phyloP scores from a whole-genome alignment of 2,797 vertebrate genomes.

The Cheirogaleus major region DNA sequence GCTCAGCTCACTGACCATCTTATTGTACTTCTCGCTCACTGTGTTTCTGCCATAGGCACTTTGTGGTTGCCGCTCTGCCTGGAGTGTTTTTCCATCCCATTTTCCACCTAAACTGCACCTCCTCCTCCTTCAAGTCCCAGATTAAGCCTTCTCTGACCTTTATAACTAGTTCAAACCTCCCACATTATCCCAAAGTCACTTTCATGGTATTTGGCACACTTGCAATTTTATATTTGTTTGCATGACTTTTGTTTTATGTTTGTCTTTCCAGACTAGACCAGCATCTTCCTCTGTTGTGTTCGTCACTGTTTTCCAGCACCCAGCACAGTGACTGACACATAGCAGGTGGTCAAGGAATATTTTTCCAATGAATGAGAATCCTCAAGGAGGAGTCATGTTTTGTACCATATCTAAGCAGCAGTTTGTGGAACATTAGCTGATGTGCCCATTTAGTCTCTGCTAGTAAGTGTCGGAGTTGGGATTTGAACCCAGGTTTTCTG shows the following conservation, averaged over 20 bases:
- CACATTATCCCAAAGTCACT: background rate
- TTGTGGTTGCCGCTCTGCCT: background rate
- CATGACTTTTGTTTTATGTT: background rate
- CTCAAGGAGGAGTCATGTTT: background rate
- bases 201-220: background rate
- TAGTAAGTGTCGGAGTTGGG: background rate
- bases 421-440: background rate
- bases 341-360: background rate
- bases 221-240: background rate
- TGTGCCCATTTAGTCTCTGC: background rate
- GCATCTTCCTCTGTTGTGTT: background rate
- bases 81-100: background rate
- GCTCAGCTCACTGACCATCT: background rate
- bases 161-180: background rate
- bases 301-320: background rate
- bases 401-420: background rate
- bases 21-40: background rate
- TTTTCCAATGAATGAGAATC: background rate
- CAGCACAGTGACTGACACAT: background rate
- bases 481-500: background rate
- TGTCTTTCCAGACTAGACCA: background rate
- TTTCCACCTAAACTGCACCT: background rate
- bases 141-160: background rate
- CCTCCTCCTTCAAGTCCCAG: background rate
- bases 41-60: background rate